phyloP scores from a whole-genome alignment of 1,140 invertebrate species.

The Neodiprion lecontei region DNA sequence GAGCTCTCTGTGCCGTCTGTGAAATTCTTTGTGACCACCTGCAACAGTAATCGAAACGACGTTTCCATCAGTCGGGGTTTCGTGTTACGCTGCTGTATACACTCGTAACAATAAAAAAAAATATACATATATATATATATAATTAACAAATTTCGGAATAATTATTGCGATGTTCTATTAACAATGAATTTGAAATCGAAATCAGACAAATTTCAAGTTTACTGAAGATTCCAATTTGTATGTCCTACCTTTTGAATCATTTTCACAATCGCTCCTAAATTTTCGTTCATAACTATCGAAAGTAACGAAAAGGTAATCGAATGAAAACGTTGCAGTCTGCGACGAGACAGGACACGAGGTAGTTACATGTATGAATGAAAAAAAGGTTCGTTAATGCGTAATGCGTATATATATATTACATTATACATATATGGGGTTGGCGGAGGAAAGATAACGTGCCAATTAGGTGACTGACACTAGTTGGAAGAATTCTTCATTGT shows the following conservation, averaged over 20 bases:
- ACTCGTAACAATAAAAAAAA: too few relatives aligned
- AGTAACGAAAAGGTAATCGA: too few relatives aligned
- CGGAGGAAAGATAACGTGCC: constrained; percentile 4
- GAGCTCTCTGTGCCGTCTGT: constrained; percentile 68
- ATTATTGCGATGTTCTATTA: too few relatives aligned
- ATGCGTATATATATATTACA: too few relatives aligned
- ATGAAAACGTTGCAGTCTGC: too few relatives aligned
- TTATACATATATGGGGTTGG: not conserved
- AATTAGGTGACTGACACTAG: constrained; percentile 14
- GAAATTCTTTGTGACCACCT: constrained; percentile 77
- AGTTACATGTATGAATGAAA: too few relatives aligned
- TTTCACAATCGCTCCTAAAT: too few relatives aligned
- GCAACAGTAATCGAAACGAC: constrained; percentile 48
- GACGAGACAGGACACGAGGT: too few relatives aligned
- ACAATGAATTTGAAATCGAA: not conserved
- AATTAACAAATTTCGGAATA: not conserved
- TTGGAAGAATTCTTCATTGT: constrained; percentile 22
- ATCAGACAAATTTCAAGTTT: constrained; percentile 8
- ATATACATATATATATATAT: not conserved
- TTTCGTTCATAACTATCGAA: too few relatives aligned
- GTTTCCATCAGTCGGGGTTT: constrained; percentile 23
- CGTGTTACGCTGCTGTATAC: not conserved
- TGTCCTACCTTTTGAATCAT: too few relatives aligned
- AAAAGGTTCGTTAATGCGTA: too few relatives aligned
- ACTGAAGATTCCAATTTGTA: too few relatives aligned